Percentiles rank a stretch among this genome's conserved stretches.
phyloP scores from a whole-genome alignment of 2,797 vertebrate species.

The Melopsittacus undulatus region DNA sequence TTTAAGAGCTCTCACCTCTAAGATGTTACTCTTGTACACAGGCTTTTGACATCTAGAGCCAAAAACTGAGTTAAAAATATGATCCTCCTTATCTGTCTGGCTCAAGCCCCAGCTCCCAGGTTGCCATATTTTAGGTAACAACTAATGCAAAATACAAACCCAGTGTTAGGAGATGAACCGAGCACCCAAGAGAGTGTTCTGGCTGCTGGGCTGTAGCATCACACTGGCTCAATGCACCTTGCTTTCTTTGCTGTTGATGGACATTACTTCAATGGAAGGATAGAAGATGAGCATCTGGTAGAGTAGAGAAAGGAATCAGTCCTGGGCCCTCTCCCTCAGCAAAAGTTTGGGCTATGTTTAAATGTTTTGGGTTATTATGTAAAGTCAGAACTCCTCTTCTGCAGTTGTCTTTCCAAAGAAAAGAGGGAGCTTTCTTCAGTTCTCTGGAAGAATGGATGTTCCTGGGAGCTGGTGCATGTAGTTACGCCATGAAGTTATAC shows the following conservation, averaged over 20 bases:
- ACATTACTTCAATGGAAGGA: neutral
- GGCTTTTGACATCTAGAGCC: neutral
- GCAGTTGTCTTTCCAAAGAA: neutral
- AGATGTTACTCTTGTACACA: neutral
- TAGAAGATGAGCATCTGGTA: accelerated
- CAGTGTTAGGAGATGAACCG: neutral
- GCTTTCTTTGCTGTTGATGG: neutral
- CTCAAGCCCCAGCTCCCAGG: neutral
- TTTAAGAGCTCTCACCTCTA: neutral
- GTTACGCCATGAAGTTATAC: neutral
- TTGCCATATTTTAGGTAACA: neutral
- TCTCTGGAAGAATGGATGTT: neutral
- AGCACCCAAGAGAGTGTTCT: neutral
- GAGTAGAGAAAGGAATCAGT: neutral
- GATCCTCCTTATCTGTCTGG: neutral
- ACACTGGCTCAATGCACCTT: neutral
- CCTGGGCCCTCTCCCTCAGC: neutral
- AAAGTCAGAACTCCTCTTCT: neutral
- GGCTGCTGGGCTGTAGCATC: neutral
- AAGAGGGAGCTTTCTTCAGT: neutral
- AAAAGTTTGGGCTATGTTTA: neutral
- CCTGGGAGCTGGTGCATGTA: neutral
- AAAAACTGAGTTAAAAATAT: neutral
- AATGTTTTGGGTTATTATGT: accelerated
- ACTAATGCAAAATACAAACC: neutral